phyloP scores from a whole-genome alignment of 1,140 invertebrate species.

The Drosophila melanica region DNA sequence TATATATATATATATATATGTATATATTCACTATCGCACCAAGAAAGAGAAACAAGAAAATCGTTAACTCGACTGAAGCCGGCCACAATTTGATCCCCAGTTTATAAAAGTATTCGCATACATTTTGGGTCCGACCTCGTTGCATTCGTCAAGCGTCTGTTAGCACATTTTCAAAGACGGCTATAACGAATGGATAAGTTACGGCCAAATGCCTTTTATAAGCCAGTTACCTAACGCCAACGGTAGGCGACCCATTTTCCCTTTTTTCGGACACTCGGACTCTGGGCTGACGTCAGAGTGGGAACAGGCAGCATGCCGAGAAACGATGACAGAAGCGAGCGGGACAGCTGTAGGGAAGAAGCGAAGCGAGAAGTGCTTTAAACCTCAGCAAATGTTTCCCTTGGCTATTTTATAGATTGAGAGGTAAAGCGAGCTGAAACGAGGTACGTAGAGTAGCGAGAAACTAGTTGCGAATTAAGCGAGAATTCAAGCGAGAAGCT shows the following conservation, averaged over 20 bases:
- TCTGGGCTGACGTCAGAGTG: slow-evolving; percentile 23
- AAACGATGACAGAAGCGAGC: slow-evolving; percentile 1
- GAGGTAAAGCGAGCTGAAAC: too few relatives aligned
- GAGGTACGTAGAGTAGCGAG: not conserved
- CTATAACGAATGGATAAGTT: slow-evolving; percentile 46
- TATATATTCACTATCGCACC: slow-evolving; percentile 62
- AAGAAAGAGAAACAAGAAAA: slow-evolving; percentile 58
- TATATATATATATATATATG: not conserved
- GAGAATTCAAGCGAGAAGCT: not conserved
- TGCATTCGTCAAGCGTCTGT: slow-evolving; percentile 71
- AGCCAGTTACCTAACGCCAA: slow-evolving; percentile 23
- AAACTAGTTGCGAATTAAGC: not conserved
- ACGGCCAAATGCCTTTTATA: slow-evolving; percentile 32
- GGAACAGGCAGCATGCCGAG: not conserved
- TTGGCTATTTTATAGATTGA: not conserved
- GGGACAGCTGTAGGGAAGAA: not conserved
- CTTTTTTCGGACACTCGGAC: not conserved
- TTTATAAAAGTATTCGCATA: slow-evolving; percentile 22
- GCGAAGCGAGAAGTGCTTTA: not conserved
- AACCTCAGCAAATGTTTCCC: not conserved
- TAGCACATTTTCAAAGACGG: slow-evolving; percentile 39
- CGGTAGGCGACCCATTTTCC: not conserved
- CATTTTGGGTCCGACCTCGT: slow-evolving; percentile 49
- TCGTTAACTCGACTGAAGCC: slow-evolving; percentile 64
- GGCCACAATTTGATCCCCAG: slow-evolving; percentile 54